Conservation (phyloP, 1,140 invertebrate genomes). For the Zaprionus gabonicus region DNA sequence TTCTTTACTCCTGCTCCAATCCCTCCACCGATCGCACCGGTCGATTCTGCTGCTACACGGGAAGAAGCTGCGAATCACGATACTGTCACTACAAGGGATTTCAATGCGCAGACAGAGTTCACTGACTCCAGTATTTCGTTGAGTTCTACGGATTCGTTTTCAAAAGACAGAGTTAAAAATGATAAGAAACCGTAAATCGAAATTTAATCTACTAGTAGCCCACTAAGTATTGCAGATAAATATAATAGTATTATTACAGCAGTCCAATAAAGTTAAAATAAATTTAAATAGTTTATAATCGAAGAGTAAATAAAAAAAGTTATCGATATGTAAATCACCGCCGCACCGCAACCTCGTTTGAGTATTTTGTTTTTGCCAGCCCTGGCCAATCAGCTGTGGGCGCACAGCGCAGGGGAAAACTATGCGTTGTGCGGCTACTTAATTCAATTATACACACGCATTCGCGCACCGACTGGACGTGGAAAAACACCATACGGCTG, state of each 20-base stretch:
- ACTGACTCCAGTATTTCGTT: conserved; percentile 44
- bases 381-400: conserved; percentile 25
- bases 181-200: background rate
- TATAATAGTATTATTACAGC: background rate
- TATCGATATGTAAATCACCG: background rate
- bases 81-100: conserved; percentile 35
- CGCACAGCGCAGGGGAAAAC: background rate
- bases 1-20: background rate
- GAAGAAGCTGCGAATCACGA: background rate
- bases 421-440: conserved; percentile 12
- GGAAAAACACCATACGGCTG: conserved; percentile 3
- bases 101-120: conserved; percentile 60
- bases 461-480: conserved; percentile 8
- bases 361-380: background rate
- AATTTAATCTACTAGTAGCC: background rate
- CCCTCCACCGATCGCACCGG: no score
- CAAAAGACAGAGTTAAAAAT: background rate
- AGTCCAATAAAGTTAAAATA: background rate
- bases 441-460: conserved; percentile 50
- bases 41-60: no score
- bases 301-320: background rate
- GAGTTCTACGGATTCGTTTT: background rate
- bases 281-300: background rate
- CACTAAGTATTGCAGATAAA: background rate
- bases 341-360: background rate